Conservation (phyloP, 1,140 invertebrate genomes). For the Camponotus pennsylvanicus region DNA sequence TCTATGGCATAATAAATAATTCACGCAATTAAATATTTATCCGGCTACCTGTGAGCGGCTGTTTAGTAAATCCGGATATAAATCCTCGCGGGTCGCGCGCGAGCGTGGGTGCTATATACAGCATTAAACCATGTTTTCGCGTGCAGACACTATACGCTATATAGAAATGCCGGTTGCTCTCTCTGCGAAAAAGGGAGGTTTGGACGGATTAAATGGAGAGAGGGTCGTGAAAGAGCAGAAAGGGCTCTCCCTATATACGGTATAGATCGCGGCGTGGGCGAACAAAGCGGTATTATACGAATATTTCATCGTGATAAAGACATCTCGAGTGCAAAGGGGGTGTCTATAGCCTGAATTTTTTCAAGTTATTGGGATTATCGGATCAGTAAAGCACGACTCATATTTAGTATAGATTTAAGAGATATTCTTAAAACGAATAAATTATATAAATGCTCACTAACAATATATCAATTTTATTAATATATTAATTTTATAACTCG, state of each 20-base stretch:
- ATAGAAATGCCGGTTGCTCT: conserved; percentile 14
- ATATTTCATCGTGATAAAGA: conserved; percentile 62
- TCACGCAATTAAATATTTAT: conserved; percentile 58
- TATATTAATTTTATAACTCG: not conserved
- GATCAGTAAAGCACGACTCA: not conserved
- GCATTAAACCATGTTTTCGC: conserved; percentile 43
- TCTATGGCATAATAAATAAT: conserved; percentile 36
- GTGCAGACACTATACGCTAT: not conserved
- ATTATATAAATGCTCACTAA: not conserved
- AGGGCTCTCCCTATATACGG: not conserved
- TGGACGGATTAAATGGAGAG: conserved; percentile 54
- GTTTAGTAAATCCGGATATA: conserved; percentile 55
- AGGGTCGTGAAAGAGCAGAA: conserved; percentile 49
- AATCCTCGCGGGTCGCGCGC: conserved; percentile 35
- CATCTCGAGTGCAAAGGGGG: conserved; percentile 22
- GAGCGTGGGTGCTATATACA: conserved; percentile 4
- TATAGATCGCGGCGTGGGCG: conserved; percentile 39
- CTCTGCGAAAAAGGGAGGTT: conserved; percentile 49
- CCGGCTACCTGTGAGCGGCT: conserved; percentile 37
- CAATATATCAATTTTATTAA: not conserved
- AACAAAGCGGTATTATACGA: conserved; percentile 59
- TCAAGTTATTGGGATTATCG: conserved; percentile 34
- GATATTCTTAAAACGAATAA: not conserved
- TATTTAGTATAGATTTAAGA: conserved; percentile 7
- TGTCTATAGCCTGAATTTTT: conserved; percentile 41